Evolutionary conservation across 2,888 invertebrate genomes (phyloP), one percentile per base, ranked within the genome.

Genomic region (Nomada fabriciana): DNA sequence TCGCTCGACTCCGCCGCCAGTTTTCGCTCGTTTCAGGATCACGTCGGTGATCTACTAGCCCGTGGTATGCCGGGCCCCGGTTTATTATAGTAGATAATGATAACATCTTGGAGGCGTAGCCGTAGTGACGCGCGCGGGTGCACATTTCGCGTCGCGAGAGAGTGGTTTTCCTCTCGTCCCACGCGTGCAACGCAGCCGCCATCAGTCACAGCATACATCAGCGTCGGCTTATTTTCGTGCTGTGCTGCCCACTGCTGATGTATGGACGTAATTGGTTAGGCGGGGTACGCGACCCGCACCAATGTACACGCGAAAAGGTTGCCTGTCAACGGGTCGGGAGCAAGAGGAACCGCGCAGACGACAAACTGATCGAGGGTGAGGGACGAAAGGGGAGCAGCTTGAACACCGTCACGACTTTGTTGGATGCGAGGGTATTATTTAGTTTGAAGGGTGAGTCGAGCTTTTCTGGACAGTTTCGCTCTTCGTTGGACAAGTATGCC

Each of bases 71-170:
- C 88, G 89, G 88, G 63, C 72, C 87, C 85, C 88, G 89, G 91
- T 91, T 92, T 92, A 92, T 92, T 92, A 92, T 92, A 91, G 91
- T 74, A 89, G 90, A 92, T 92, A 92, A 93, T 91, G 92, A 92
- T 92, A 92, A 91, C 91, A 92, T 92, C 92, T 91, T 87, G 88
- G 86, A 89, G 88, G 89, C 90, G 90, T 91, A 90, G 87, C 87
- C 85, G 85, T 4, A 9, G 57, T 13, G 47, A 15, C 15, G 11
- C 77, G 82, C 71, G 59, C 67, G 67, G 59, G 63, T 59, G 61
- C 65, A 71, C 69, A 55, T 79, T 80, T 71, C 68, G 77, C 83
- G 68, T 23, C 67, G 43, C 43, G 64, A 59, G 47, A 64, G 18
- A n/a, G 82, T 50, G 68, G 65, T 61, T 68, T 63, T 64, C 53